A percentile compares a stretch with the other conserved stretches of the same genome.
Evolutionary conservation across 2,888 invertebrate species (phyloP).

Genomic region (Rhyacophila evoluta): DNA sequence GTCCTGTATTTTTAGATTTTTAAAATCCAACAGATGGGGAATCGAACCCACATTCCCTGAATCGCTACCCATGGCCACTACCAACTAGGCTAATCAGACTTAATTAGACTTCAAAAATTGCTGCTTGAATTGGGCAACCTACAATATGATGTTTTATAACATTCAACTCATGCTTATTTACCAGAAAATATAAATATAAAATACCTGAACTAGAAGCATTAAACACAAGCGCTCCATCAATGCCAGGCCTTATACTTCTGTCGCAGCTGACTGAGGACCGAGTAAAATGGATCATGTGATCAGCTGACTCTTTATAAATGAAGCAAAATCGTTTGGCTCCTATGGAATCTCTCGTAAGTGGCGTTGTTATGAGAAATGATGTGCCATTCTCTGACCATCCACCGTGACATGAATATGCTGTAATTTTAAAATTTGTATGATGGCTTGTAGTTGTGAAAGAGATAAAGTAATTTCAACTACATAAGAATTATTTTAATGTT

Average conservation of each 20-base stretch:
- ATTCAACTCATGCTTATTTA: too few species aligned
- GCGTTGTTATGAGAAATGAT: conserved; percentile 86
- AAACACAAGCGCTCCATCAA: conserved; percentile 73
- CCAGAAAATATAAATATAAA: not conserved
- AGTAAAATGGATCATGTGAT: conserved; percentile 68
- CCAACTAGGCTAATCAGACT: too few species aligned
- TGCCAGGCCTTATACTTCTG: conserved; percentile 67
- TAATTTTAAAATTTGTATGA: conserved; percentile 55
- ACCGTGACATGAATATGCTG: conserved; percentile 91
- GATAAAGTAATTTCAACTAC: too few species aligned
- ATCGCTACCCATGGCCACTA: too few species aligned
- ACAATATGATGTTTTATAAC: too few species aligned
- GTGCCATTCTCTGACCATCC: conserved; percentile 90
- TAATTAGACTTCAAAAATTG: too few species aligned
- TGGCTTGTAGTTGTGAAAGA: too few species aligned
- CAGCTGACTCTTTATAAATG: conserved; percentile 76
- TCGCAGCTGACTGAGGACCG: conserved; percentile 76
- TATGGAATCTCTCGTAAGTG: conserved; percentile 75
- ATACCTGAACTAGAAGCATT: conserved; percentile 79
- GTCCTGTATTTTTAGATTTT: too few species aligned
- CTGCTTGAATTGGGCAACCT: too few species aligned
- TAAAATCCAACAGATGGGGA: too few species aligned
- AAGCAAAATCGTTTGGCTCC: conserved; percentile 81
- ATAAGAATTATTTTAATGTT: too few species aligned
- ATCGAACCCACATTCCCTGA: too few species aligned